phyloP scores from a whole-genome alignment of 2,113 vertebrate genomes.

The Oryzias melastigma region DNA sequence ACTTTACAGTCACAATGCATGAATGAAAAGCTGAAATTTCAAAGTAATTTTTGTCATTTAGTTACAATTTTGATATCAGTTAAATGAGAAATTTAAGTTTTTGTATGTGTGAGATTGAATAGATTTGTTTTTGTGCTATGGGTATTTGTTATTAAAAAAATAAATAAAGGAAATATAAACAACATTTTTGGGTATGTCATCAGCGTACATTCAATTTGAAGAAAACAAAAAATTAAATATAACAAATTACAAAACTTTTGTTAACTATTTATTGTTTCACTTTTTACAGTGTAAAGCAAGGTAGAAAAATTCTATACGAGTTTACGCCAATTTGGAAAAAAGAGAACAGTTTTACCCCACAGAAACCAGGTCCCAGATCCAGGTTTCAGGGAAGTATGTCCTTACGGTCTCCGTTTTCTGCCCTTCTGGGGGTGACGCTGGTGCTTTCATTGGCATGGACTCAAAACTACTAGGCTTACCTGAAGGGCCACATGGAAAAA shows the following conservation, averaged over 20 bases:
- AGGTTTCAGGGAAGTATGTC: slow-evolving; percentile 45
- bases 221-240: too few relatives aligned
- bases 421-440: too few relatives aligned
- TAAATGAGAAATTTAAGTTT: slow-evolving; percentile 81
- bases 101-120: slow-evolving; percentile 18
- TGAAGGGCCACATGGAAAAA: too few relatives aligned
- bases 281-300: too few relatives aligned
- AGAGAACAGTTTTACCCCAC: slow-evolving; percentile 18
- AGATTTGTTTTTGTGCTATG: slow-evolving; percentile 80
- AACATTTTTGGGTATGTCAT: too few relatives aligned
- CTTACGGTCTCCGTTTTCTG: slow-evolving; percentile 21
- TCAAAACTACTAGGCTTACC: too few relatives aligned
- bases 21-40: slow-evolving; percentile 64
- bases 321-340: too few relatives aligned
- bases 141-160: slow-evolving; percentile 75
- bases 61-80: slow-evolving; percentile 77
- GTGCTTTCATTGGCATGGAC: rapidly evolving
- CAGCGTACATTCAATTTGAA: too few relatives aligned
- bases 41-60: slow-evolving; percentile 67
- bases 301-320: too few relatives aligned
- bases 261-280: too few relatives aligned
- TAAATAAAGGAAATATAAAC: slow-evolving; percentile 71
- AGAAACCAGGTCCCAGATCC: slow-evolving; percentile 50
- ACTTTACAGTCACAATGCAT: slow-evolving; percentile 56
- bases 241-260: too few relatives aligned